These are phyloP conservation scores for Drosophila setifemur DNA, from an alignment of 1,140 invertebrate genomes.

Conservation along the genomic window DNA sequence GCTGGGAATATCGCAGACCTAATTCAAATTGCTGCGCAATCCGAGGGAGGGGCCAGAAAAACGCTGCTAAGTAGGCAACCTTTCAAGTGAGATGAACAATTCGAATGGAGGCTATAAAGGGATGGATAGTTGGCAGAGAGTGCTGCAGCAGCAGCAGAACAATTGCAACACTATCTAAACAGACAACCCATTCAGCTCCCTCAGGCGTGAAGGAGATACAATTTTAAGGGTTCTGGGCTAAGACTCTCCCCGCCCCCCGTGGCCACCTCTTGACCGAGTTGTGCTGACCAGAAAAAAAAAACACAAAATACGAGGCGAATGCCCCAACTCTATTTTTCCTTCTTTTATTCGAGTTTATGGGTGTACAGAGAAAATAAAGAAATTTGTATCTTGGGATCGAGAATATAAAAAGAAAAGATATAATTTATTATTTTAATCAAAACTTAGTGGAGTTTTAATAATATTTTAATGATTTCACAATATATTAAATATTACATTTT, in stretches of 20 bases:
- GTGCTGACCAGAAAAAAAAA: constrained; percentile 6
- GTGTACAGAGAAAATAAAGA: background rate
- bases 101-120: background rate
- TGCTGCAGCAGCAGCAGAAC: constrained; percentile 33
- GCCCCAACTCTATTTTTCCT: background rate
- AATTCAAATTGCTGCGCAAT: constrained; percentile 28
- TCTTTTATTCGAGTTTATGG: constrained; percentile 7
- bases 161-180: constrained; percentile 62
- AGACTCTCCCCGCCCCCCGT: background rate
- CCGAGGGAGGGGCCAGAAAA: background rate
- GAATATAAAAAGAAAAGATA: no score
- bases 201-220: constrained; percentile 7
- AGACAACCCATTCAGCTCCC: constrained; percentile 48
- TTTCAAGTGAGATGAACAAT: constrained; percentile 1
- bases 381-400: no score
- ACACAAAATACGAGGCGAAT: background rate
- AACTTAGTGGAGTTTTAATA: no score
- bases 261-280: constrained; percentile 24
- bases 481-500: no score
- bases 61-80: constrained; percentile 63
- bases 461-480: no score
- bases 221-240: constrained; percentile 9
- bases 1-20: background rate
- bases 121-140: background rate
- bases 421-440: no score